Evolutionary conservation across 2,797 vertebrate species (phyloP), one percentile per base, ranked within the genome.

Genomic region (Tapirus indicus): DNA sequence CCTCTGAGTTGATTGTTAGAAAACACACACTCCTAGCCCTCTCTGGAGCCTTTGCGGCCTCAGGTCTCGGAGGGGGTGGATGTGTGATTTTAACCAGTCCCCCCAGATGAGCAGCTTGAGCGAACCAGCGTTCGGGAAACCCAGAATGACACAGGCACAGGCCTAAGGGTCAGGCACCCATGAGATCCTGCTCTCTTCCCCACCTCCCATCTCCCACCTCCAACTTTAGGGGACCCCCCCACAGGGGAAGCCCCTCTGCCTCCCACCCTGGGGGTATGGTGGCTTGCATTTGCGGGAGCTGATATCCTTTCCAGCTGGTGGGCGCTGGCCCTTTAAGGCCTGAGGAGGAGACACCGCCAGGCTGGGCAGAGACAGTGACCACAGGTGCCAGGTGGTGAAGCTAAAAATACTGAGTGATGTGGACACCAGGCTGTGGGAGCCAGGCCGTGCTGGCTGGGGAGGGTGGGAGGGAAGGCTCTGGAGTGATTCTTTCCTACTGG

Each of bases 391-490:
- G 96, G 97, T 98, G 97, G 95, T 96, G 68, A 91, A 87, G 95
- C 97, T 98, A 98, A 98, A 98, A 98, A 98, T 98, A 98, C 96
- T 90, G 97, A 97, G 84, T 90, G 93, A 94, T 97, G 97, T 90
- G 95, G 94, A 85, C 2, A 5, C 78, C 83, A 29, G 97, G 71
- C 97, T 92, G 60, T 16, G 1, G 92, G 69, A 92, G 85, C 93
- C 91, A 60, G 83, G 74, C 91, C 35, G 27, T 3, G 93, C 93
- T 71, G 38, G 91, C 75, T 44, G 21, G 82, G 62, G 47, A 7
- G 66, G 58, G 62, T 1, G 20, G 91, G 93, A 7, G 5, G 41
- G 66, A 38, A 72, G 29, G 60, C 49, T 68, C 82, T 69, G 60
- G 64, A 78, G 75, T 47, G 21, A 44, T 49, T 77, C 82, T 80